Evolutionary conservation across 2,797 vertebrate species (phyloP).

Genomic region (Gobio occitaniae): DNA sequence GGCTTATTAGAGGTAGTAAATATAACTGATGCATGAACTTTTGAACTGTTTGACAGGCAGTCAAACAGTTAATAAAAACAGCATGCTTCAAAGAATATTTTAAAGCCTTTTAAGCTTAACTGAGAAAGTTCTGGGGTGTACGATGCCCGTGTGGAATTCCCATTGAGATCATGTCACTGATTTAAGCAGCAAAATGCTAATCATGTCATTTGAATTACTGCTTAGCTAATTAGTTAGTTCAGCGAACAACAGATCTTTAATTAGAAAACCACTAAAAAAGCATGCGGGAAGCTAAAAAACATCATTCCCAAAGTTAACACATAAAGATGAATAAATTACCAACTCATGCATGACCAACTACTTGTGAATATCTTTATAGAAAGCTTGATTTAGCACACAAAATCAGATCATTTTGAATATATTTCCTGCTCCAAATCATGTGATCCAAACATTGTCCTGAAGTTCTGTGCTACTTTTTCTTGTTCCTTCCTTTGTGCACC

Average conservation of each 20-base stretch:
- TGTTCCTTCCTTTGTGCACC: neutral
- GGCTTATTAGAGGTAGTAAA: neutral
- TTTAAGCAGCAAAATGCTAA: neutral
- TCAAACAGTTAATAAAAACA: neutral
- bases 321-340: neutral
- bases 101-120: neutral
- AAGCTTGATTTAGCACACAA: neutral
- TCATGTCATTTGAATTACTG: neutral
- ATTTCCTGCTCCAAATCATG: neutral
- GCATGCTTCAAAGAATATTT: conserved; percentile 3
- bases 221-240: neutral
- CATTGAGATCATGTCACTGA: neutral
- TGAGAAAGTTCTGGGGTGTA: neutral
- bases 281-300: neutral
- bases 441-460: neutral
- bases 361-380: neutral
- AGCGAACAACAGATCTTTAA: neutral
- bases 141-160: neutral
- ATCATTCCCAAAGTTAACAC: neutral
- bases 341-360: neutral
- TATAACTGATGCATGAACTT: neutral
- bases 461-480: neutral
- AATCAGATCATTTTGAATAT: neutral
- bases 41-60: neutral
- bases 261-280: neutral